Percentiles rank a stretch among this genome's conserved stretches.
These are phyloP conservation scores for Acanthis flammea DNA, from an alignment of 2,797 vertebrate species.

Conservation along the genomic window DNA sequence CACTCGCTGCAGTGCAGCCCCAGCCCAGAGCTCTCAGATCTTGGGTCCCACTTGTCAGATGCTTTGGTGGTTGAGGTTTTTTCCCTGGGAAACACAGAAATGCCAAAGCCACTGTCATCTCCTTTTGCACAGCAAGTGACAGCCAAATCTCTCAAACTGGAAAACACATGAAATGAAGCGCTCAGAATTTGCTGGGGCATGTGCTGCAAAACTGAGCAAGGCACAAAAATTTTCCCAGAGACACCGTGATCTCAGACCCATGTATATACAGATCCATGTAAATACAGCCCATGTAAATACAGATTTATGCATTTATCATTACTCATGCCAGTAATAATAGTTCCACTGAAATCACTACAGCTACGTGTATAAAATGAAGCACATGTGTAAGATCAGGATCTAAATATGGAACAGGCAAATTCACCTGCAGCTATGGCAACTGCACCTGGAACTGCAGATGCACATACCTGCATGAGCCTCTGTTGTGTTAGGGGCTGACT, in stretches of 20 bases:
- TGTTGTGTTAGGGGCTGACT: not conserved
- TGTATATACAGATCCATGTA: conserved; percentile 49
- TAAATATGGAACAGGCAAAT: conserved; percentile 44
- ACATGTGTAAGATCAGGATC: not conserved
- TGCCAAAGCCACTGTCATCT: not conserved
- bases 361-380: not conserved
- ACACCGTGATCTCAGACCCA: not conserved
- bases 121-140: not conserved
- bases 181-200: not conserved
- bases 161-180: not conserved
- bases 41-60: not conserved
- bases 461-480: not conserved
- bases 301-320: conserved; percentile 43
- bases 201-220: not conserved
- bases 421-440: conserved; percentile 39
- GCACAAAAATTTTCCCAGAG: conserved; percentile 12
- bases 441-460: not conserved
- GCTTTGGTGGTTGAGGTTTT: not conserved
- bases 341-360: conserved; percentile 35
- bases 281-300: conserved; percentile 46
- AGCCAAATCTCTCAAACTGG: not conserved
- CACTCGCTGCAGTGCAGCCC: not conserved
- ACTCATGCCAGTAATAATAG: conserved; percentile 38
- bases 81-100: not conserved
- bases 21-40: not conserved